A percentile compares a stretch with the other conserved stretches of the same genome.
Conservation (phyloP, 2,888 invertebrate species). For the Eurois occulta region DNA sequence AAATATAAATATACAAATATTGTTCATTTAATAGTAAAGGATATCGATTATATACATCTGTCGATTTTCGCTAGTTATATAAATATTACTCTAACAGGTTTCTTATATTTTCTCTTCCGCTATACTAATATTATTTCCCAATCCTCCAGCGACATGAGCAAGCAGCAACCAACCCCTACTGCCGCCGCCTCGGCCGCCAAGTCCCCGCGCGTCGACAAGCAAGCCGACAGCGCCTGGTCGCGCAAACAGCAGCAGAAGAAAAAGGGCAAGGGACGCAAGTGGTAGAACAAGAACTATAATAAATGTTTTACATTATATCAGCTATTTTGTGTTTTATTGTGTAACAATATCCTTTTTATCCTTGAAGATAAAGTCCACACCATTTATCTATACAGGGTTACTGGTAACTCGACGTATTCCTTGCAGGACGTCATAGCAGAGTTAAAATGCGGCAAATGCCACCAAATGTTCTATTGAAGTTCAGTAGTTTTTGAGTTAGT, state of each 20-base stretch:
- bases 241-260: conserved; percentile 94
- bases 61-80: background rate
- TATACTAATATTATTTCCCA: background rate
- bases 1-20: too few relatives aligned
- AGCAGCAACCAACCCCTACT: conserved; percentile 84
- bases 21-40: too few relatives aligned
- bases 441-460: too few relatives aligned
- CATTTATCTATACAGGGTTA: too few relatives aligned
- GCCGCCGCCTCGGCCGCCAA: conserved; percentile 82
- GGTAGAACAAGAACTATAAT: conserved; percentile 72
- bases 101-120: background rate
- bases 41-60: background rate
- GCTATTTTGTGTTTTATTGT: conserved; percentile 51
- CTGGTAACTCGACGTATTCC: too few relatives aligned
- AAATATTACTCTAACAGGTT: background rate
- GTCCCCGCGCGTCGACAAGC: conserved; percentile 91
- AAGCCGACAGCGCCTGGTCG: conserved; percentile 92
- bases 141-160: conserved; percentile 91
- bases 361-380: too few relatives aligned
- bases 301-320: conserved; percentile 63
- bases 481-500: too few relatives aligned
- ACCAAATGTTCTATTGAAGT: too few relatives aligned
- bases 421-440: too few relatives aligned
- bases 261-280: conserved; percentile 91
- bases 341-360: background rate